Evolutionary conservation across 2,888 invertebrate genomes (phyloP).

Genomic region (Agonopterix alstromeriana): DNA sequence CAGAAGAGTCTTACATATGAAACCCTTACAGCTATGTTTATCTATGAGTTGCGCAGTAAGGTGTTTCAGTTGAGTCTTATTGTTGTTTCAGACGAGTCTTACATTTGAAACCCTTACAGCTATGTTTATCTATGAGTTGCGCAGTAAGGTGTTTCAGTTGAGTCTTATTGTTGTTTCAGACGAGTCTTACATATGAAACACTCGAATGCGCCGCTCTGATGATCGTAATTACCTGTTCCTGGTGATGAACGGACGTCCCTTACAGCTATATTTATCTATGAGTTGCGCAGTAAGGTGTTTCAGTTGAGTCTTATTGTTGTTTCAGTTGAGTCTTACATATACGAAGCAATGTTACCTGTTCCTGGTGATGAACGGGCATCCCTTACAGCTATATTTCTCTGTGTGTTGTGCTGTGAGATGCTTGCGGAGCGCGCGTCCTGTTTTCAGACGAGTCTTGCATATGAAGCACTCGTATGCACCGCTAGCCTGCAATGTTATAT

Average conservation of each 20-base stretch:
- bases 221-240: slow-evolving; percentile 43
- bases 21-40: too few species aligned
- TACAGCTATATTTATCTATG: slow-evolving; percentile 57
- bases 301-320: slow-evolving; percentile 52
- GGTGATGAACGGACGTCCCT: slow-evolving; percentile 57
- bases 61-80: too few species aligned
- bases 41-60: too few species aligned
- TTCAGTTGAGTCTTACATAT: slow-evolving; percentile 59
- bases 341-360: slow-evolving; percentile 47
- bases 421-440: slow-evolving; percentile 49
- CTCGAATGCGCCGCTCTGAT: not conserved
- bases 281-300: slow-evolving; percentile 63
- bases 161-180: too few species aligned
- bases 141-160: too few species aligned
- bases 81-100: too few species aligned
- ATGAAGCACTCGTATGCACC: slow-evolving; percentile 61
- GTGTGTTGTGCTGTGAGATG: slow-evolving; percentile 62
- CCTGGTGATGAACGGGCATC: slow-evolving; percentile 56
- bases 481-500: slow-evolving; percentile 35
- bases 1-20: too few species aligned
- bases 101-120: too few species aligned
- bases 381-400: slow-evolving; percentile 57
- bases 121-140: too few species aligned
- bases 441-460: slow-evolving; percentile 55
- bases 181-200: slow-evolving; percentile 58